phyloP scores from a whole-genome alignment of 2,113 vertebrate genomes.

The Rhipidura dahli region DNA sequence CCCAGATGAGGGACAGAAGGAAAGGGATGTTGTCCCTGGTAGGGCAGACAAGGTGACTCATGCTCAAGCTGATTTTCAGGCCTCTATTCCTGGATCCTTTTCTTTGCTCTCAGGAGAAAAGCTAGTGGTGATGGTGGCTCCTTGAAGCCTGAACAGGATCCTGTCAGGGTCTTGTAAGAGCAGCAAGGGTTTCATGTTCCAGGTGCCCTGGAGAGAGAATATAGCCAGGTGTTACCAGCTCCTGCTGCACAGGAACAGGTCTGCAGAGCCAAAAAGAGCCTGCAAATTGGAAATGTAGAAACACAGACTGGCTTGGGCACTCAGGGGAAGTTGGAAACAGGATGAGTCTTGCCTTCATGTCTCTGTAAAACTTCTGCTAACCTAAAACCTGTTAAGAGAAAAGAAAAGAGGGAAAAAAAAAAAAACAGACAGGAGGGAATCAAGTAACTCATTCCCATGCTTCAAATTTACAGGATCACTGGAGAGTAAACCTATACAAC shows the following conservation, averaged over 20 bases:
- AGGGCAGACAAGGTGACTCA: not conserved
- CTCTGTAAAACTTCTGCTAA: not conserved
- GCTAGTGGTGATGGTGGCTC: not conserved
- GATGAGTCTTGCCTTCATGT: not conserved
- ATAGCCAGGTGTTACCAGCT: not conserved
- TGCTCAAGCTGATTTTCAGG: not conserved
- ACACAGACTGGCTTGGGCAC: not conserved
- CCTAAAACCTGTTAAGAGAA: not conserved
- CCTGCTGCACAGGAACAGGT: not conserved
- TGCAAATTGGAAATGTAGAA: not conserved
- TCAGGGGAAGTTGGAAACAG: not conserved
- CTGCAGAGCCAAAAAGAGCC: not conserved
- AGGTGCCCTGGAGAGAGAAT: not conserved
- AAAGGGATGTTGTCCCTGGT: not conserved
- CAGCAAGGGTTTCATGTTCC: not conserved
- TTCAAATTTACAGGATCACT: not conserved
- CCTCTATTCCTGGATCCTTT: not conserved
- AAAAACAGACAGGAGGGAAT: not conserved
- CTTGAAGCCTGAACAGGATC: not conserved
- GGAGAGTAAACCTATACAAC: not conserved
- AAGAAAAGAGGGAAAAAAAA: not conserved
- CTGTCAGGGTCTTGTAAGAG: not conserved
- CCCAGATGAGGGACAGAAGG: fast-evolving
- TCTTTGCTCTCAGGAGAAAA: not conserved
- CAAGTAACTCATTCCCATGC: not conserved